These are phyloP conservation scores for Panthera uncia DNA, from an alignment of 2,113 vertebrate species.

Conservation along the genomic window DNA sequence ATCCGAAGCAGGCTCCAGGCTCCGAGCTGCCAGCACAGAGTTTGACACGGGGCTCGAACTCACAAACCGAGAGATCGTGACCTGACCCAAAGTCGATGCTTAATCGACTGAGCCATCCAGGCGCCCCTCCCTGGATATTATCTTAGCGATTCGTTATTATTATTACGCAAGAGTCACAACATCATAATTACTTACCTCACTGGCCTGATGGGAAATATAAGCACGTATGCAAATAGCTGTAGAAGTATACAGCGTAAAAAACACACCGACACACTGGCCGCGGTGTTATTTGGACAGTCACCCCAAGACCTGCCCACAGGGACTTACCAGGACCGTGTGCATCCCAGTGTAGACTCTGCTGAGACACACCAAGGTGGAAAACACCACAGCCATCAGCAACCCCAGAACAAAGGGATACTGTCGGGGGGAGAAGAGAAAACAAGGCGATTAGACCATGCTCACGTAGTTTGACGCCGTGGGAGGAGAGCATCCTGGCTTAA, in stretches of 20 bases:
- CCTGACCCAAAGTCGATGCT: too few species aligned
- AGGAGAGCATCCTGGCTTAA: not conserved
- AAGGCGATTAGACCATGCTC: not conserved
- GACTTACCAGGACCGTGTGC: slow-evolving; percentile 96
- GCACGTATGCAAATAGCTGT: not conserved
- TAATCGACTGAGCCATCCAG: too few species aligned
- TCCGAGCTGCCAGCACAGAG: too few species aligned
- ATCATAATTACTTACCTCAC: not conserved
- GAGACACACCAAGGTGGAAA: slow-evolving; percentile 93
- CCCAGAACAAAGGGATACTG: slow-evolving; percentile 94
- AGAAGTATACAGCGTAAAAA: not conserved
- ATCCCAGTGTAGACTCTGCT: slow-evolving; percentile 97
- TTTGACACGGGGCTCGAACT: too few species aligned
- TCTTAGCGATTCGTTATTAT: not conserved
- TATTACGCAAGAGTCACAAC: not conserved
- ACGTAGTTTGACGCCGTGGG: not conserved
- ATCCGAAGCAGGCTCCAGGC: too few species aligned
- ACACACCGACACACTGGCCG: not conserved
- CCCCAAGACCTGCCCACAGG: accelerated
- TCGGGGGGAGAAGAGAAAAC: not conserved
- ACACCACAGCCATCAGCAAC: slow-evolving; percentile 85
- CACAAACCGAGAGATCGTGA: too few species aligned
- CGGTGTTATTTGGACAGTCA: too few species aligned
- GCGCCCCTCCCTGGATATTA: not conserved
- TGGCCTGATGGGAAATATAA: not conserved